A percentile compares a stretch with the other conserved stretches of the same genome.
These are phyloP conservation scores for Arbacia lixula DNA, from an alignment of 53 echinoderm and acorn worm species.

Conservation along the genomic window DNA sequence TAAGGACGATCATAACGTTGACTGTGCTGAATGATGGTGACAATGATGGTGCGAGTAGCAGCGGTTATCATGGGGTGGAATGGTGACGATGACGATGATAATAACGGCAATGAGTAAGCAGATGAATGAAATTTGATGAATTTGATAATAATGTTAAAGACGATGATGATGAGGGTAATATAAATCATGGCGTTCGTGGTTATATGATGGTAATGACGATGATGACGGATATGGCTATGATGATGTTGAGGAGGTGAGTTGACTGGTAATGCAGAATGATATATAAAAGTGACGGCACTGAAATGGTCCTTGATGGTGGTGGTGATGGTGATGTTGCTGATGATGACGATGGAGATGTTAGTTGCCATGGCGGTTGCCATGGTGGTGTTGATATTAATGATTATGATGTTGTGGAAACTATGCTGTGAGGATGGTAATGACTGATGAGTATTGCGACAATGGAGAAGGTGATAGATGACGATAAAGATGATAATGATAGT, in stretches of 20 bases:
- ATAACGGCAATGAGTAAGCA: not conserved
- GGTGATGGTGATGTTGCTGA: not conserved
- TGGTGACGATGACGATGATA: not conserved
- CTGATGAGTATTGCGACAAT: not conserved
- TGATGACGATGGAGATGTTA: not conserved
- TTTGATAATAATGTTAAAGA: not conserved
- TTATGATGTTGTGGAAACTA: not conserved
- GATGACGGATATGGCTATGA: not conserved
- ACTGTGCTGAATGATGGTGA: constrained; percentile 21
- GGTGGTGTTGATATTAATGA: not conserved
- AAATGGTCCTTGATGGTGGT: too few relatives aligned
- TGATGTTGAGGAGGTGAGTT: too few relatives aligned
- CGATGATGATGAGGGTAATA: not conserved
- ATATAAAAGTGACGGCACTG: too few relatives aligned
- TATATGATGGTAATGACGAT: not conserved
- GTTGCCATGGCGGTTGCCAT: not conserved
- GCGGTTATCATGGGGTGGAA: not conserved
- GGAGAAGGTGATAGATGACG: not conserved
- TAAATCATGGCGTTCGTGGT: not conserved
- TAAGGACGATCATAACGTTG: constrained; percentile 13
- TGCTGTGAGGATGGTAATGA: not conserved
- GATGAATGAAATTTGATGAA: constrained; percentile 8
- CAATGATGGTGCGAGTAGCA: not conserved
- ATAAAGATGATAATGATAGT: not conserved
- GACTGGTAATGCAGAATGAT: too few relatives aligned